Conservation (phyloP, 1,140 invertebrate species). For the Mesaphorura yosii region DNA sequence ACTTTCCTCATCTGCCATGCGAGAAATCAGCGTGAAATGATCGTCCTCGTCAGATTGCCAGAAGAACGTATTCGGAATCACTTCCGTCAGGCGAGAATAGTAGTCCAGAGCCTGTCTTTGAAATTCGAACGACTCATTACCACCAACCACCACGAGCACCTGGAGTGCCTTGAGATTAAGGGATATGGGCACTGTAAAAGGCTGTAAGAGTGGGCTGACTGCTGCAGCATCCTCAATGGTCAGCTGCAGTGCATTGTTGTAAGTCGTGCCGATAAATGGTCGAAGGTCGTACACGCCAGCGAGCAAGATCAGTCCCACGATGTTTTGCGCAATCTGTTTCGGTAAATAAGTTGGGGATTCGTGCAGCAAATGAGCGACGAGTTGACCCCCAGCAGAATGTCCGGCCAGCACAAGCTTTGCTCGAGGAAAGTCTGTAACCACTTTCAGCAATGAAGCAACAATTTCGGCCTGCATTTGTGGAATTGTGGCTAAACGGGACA, state of each 20-base stretch:
- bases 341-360: constrained; percentile 33
- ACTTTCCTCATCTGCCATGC: constrained; percentile 38
- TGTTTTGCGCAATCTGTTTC: constrained; percentile 24
- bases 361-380: constrained; percentile 46
- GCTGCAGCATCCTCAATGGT: constrained; percentile 19
- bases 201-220: constrained; percentile 18
- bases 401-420: constrained; percentile 16
- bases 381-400: constrained; percentile 64
- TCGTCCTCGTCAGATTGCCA: constrained; percentile 37
- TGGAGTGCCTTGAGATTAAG: constrained; percentile 21
- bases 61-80: constrained; percentile 22
- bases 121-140: constrained; percentile 40
- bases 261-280: constrained; percentile 34
- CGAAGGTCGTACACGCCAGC: constrained; percentile 42
- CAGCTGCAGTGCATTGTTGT: constrained; percentile 33
- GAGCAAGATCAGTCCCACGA: constrained; percentile 38
- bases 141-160: constrained; percentile 37
- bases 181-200: background rate
- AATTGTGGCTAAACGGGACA: constrained; percentile 11
- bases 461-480: constrained; percentile 12
- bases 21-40: constrained; percentile 51
- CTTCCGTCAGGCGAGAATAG: constrained; percentile 7
- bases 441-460: constrained; percentile 1
- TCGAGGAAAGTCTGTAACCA: constrained; percentile 3
- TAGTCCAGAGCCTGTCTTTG: constrained; percentile 31